Base-by-base conservation (phyloP, 2,113 vertebrate species). In the Chaenocephalus aceratus region DNA sequence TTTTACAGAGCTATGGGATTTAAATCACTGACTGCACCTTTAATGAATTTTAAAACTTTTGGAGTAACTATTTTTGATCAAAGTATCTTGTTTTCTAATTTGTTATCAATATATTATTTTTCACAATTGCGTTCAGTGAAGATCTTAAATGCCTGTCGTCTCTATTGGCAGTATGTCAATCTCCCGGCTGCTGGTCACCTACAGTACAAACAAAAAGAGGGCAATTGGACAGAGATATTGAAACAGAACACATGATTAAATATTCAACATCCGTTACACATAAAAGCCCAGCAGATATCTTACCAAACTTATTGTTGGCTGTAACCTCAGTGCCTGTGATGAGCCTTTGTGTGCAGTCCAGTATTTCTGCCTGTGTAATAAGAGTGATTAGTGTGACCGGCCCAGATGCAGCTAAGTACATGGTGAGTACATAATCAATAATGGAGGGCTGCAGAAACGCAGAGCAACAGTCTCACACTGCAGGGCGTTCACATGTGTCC, bases 371-470 rank as follows among this genome's bases (percentile, higher is more conserved):
- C 73, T 80, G 61, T 84, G 72, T 84, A 88, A 64, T 84, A 58
- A 79, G 7, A 61, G 49, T 64, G 79, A 91, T 92, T 86, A 91
- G 84, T 51, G 58, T 71, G 75, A 84, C 82, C 66, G 80, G 58
- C 59, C 56, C 58, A 67, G 75, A 53, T 78, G 75, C 77, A 67
- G 74, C 56, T 68, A 75, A 88, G 83, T 54, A 89, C 80, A 83
- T 76, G 72, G 41, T 72, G 83, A 76, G 77, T 41, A 57, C 81
- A 85, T 87, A 71, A 90, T 92, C 89, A 92, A 91, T 92, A 89
- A 93, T 88, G 71, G 84, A 93, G 76, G 70, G 59, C 78, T 81
- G 85, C 78, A 86, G 76, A 89, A 66, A 75, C 3, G 11, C 66
- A 65, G 72, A 72, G 56, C 48, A 75, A 77, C 70, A 70, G 59